Evolutionary conservation across 2,113 vertebrate genomes (phyloP), one percentile per base, ranked within the genome.

Genomic region (Calyptomena viridis): DNA sequence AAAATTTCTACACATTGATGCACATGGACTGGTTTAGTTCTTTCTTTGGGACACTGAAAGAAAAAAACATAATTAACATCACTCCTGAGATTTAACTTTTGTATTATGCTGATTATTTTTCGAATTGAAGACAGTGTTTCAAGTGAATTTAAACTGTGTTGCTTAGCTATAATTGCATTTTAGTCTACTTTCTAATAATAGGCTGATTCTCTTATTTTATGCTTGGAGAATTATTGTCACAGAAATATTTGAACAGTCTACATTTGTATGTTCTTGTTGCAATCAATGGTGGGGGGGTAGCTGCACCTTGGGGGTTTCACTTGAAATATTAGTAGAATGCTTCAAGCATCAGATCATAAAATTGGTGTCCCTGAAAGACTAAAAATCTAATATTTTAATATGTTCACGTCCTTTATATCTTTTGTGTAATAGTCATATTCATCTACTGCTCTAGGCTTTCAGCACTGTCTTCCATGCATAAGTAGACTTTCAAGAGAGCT

Each of bases 161-260:
- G 25, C 23, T 93, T 64, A 72, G 19, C 42, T 92, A 12, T 62
- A 55, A 69, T 62, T 87, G 18, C 39, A 31, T 75, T 94, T 90
- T 89, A 69, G 49, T 81, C 71, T 92, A 59, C 50, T 67, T 12
- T 59, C 27, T 73, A 81, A 81, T 88, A 86, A 46, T 33, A 81
- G 40, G 8, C 44, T 74, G 46, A 69, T 89, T 88, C 35, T 91
- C 13, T 60, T 85, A 28, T 67, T 78, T 91, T 37, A 56, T 59
- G n/a, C 59, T 69, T 88, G 18, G 50, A 85, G 39, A 94, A 71
- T 90, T 93, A 50, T 85, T 87, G 44, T 66, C 47, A 86, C 46
- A 87, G 89, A 91, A 93, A 73, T 95, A 85, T 85, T 95, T 64
- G 25, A 89, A 39, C 25, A 56, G 8, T 72, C 80, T 80, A 31